Evolutionary conservation across 2,113 vertebrate genomes (phyloP).

Genomic region (Sander vitreus): DNA sequence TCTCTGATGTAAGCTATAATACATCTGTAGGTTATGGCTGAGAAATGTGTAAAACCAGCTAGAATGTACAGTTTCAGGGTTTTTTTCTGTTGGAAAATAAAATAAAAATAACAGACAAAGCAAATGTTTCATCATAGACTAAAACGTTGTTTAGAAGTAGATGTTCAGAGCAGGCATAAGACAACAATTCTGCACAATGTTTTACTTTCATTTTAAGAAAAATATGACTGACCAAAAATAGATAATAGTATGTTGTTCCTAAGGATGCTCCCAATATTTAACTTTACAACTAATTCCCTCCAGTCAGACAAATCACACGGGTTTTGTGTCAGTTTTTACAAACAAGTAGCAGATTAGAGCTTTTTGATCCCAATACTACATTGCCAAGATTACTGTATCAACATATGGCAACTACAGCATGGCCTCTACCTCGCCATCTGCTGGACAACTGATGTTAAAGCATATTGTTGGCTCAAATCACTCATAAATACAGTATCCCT

Average conservation of each 20-base stretch:
- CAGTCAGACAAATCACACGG: neutral
- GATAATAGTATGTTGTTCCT: neutral
- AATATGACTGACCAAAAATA: neutral
- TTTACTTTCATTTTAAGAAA: neutral
- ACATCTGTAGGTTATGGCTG: neutral
- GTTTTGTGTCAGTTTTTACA: neutral
- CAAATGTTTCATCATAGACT: neutral
- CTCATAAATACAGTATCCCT: neutral
- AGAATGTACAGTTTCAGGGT: neutral
- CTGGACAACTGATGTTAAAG: constrained; percentile 6
- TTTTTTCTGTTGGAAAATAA: neutral
- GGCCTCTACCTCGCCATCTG: neutral
- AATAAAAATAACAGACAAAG: neutral
- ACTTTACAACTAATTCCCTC: neutral
- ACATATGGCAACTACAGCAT: neutral
- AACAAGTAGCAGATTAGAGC: neutral
- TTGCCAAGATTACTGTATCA: neutral
- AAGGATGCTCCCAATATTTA: neutral
- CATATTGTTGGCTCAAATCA: neutral
- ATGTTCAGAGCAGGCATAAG: neutral
- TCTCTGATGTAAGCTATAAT: constrained; percentile 2
- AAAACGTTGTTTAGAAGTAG: neutral
- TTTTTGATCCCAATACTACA: neutral
- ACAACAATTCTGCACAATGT: no score
- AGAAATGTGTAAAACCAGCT: neutral